Conservation (phyloP, 2,888 invertebrate species). For the Pemphredon lugubris region DNA sequence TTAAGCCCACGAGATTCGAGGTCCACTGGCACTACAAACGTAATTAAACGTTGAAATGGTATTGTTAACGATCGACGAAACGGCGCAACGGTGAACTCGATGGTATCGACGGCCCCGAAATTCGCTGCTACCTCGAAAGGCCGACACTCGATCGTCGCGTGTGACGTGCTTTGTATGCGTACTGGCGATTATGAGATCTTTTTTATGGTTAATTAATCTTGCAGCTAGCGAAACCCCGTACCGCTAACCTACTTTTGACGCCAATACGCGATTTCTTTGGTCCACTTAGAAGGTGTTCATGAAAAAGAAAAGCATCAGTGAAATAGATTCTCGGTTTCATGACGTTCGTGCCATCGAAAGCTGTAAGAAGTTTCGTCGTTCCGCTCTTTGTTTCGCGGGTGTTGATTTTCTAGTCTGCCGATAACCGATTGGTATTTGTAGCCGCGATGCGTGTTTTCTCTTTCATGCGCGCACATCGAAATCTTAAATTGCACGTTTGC, state of each 20-base stretch:
- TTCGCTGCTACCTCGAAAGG: background rate
- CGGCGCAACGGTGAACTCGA: background rate
- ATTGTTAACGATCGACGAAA: background rate
- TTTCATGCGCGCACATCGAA: background rate
- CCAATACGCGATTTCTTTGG: conserved; percentile 66
- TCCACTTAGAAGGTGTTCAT: conserved; percentile 56
- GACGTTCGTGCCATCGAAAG: conserved; percentile 11
- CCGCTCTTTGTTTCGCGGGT: background rate
- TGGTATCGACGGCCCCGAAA: background rate
- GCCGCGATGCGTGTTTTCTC: background rate
- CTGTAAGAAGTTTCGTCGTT: background rate
- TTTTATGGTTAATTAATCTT: conserved; percentile 64
- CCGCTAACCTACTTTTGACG: conserved; percentile 59
- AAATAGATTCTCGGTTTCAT: conserved; percentile 19
- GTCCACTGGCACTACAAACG: background rate
- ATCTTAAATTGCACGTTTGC: background rate
- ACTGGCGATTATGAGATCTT: conserved; percentile 18
- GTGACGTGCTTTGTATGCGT: conserved; percentile 21
- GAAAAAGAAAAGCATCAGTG: conserved; percentile 39
- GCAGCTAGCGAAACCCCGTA: conserved; percentile 45
- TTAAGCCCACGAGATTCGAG: too few species aligned
- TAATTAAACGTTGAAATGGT: background rate
- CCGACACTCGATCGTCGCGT: background rate
- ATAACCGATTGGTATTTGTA: background rate
- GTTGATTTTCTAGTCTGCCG: background rate